Evolutionary conservation across 2,113 vertebrate species (phyloP), one percentile per base, ranked within the genome.

Genomic region (Ondatra zibethicus): DNA sequence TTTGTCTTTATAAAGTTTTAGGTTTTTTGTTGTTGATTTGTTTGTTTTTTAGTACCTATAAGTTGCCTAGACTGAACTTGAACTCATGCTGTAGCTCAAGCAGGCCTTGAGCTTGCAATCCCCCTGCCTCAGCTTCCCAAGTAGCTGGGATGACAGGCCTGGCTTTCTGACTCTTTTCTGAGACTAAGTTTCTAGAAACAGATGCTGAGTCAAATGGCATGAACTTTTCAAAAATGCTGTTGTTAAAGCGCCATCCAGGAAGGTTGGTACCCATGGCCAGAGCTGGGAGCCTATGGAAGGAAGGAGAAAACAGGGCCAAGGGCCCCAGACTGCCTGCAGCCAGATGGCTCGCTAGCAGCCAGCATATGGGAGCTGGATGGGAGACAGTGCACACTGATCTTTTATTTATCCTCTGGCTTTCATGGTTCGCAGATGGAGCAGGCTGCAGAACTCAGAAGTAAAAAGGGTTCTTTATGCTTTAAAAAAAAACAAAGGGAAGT

Each of bases 351-450:
- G 94, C 94, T 95, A 95, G 87, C 72, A 85, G 39, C 13, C 55
- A 7, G 58, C 42, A 25, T 1, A 1, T 42, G 82, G 89, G 88
- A 82, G 50, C 95, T 47, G 89, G 66, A 82, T 4, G 11, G 11
- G 82, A 96, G 45, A 42, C 82, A 42, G 42, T 42, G 42, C 16
- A 52, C 17, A 81, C 65, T 70, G 72, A 29, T 72, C 84, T 95
- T 93, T 78, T 89, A 86, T 96, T 96, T 96, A 82, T 93, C n/a
- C 63, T 95, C 78, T 88, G 91, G 82, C n/a, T 96, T 95, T 58
- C 81, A 7, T 66, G 23, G 50, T 87, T 81, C 92, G 85, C 7
- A 72, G 75, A 0, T 55, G 23, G 4, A 82, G 45, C 84, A 93
- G 95, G 78, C 58, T 90, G 0, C 52, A 96, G 82, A 94, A 61